Evolutionary conservation across 2,888 invertebrate genomes (phyloP).

Genomic region (Eristalis tenax): DNA sequence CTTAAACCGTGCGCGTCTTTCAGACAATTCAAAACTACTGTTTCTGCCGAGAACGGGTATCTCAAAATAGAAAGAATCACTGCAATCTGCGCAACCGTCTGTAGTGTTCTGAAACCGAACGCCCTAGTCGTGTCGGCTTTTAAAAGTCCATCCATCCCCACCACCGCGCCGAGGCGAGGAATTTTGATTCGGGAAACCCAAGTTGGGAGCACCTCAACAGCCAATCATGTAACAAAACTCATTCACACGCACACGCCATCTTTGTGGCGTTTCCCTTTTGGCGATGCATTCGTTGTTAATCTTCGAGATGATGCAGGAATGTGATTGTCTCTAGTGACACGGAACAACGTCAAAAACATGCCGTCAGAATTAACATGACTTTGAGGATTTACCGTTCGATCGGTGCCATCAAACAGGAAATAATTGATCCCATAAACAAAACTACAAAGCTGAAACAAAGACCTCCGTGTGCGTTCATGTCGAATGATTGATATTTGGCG

Average conservation of each 20-base stretch:
- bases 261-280: conserved; percentile 7
- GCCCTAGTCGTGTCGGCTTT: conserved; percentile 17
- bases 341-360: conserved; percentile 56
- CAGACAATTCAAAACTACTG: conserved; percentile 2
- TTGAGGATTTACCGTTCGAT: conserved; percentile 58
- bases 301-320: conserved; percentile 41
- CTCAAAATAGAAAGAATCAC: conserved; percentile 1
- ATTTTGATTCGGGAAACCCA: not conserved
- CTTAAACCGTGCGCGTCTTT: not conserved
- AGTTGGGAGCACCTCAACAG: conserved; percentile 38
- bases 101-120: conserved; percentile 36
- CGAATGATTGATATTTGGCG: conserved; percentile 44
- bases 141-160: conserved; percentile 56
- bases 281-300: conserved; percentile 52
- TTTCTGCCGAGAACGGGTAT: not conserved
- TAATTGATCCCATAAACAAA: conserved; percentile 40
- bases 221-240: conserved; percentile 52
- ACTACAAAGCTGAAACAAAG: not conserved
- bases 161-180: not conserved
- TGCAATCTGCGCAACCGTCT: conserved; percentile 28
- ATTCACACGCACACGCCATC: conserved; percentile 52
- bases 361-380: conserved; percentile 60
- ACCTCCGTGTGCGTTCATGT: conserved; percentile 6
- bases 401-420: conserved; percentile 61
- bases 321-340: conserved; percentile 37